Conservation (phyloP, 2,888 invertebrate species). For the Vannuccia rotundouncinata region DNA sequence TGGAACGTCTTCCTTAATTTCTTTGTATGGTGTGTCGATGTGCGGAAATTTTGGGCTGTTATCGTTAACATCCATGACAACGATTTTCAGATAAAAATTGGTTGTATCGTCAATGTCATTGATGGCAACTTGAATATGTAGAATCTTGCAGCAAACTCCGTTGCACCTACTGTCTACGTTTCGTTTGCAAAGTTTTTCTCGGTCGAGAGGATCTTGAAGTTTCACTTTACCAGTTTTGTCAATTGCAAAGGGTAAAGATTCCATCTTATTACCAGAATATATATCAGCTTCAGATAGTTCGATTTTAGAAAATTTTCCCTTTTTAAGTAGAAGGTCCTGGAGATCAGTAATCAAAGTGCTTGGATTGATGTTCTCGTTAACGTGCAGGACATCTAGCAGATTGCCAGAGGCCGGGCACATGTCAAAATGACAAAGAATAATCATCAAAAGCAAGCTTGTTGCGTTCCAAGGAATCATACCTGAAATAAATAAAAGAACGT, state of each 20-base stretch:
- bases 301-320: not conserved
- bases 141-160: not conserved
- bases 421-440: not conserved
- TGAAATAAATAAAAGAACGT: too few relatives aligned
- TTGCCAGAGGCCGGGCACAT: not conserved
- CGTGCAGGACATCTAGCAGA: not conserved
- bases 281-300: not conserved
- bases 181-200: not conserved
- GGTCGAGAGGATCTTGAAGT: constrained; percentile 3
- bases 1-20: not conserved
- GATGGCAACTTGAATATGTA: not conserved
- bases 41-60: not conserved
- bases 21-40: not conserved
- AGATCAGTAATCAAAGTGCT: constrained; percentile 3
- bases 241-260: not conserved
- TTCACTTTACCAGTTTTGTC: not conserved
- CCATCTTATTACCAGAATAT: not conserved
- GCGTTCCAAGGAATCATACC: not conserved
- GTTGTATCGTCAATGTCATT: not conserved
- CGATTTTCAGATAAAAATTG: not conserved
- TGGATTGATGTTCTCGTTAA: not conserved
- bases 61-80: not conserved
- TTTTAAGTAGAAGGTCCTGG: not conserved
- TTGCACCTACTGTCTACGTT: not conserved
- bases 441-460: not conserved